Evolutionary conservation across 2,797 vertebrate genomes (phyloP), one percentile per base, ranked within the genome.

Genomic region (Micrastur ruficollis): DNA sequence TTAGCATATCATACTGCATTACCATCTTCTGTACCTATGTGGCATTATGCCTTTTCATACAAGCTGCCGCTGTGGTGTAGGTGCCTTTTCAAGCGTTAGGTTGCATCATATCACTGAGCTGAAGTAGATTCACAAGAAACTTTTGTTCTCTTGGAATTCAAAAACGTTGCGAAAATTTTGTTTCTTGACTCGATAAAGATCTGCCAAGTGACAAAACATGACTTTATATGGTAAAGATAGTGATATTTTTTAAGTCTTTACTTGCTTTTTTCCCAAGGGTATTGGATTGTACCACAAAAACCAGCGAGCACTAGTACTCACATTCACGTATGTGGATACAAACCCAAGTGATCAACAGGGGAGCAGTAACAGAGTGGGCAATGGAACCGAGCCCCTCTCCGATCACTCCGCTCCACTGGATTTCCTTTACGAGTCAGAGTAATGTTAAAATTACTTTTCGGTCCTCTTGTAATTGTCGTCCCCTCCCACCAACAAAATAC

Each of bases 401-500:
- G 32, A 72, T 75, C 11, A 3, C 17, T 40, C 42, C 19, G 17
- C 53, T 52, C 66, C 38, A 4, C 63, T 46, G 40, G 10, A 59
- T 55, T 62, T 76, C 52, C 27, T 55, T 38, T 34, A 23, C 1
- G 7, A 66, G 42, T 6, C 7, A 55, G 2, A 50, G 31, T 17
- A 19, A 44, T 6, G 11, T 14, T 55, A 46, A 55, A 31, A 67
- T 46, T 3, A 14, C 25, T 66, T 52, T 44, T 31, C 49, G 34
- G 8, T 38, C 1, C 0, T 13, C 18, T 65, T 36, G 32, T 40
- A 36, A 4, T 14, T 79, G 21, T 13, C 16, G 21, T 53, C 23
- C 13, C 11, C 10, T 42, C 2, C 9, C 13, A 23, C 2, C n/a
- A 16, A 3, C 4, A 32, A 42, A 44, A 10, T 2, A 12, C 12